Evolutionary conservation across 2,113 vertebrate genomes (phyloP).

Genomic region (Chauna torquata): DNA sequence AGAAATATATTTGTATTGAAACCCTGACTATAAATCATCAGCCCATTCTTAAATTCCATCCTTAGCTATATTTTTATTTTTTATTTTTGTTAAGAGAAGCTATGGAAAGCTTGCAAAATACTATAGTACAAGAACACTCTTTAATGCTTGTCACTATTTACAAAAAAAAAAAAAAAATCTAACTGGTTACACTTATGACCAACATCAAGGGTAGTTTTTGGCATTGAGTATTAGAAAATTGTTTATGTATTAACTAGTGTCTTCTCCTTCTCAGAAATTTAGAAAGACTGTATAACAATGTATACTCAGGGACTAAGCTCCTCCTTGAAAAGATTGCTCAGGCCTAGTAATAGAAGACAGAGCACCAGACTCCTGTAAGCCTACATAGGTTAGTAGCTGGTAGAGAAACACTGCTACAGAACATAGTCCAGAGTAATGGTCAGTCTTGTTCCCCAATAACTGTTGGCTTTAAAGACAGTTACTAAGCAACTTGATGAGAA

Average conservation of each 20-base stretch:
- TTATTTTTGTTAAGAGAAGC: not conserved
- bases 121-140: not conserved
- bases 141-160: not conserved
- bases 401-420: not conserved
- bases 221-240: not conserved
- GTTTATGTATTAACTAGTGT: not conserved
- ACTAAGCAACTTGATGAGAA: not conserved
- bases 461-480: not conserved
- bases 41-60: not conserved
- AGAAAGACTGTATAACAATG: not conserved
- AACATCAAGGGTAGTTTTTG: not conserved
- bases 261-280: not conserved
- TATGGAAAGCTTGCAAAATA: not conserved
- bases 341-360: not conserved
- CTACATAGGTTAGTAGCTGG: not conserved
- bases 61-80: not conserved
- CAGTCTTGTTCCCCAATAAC: not conserved
- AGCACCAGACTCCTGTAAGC: not conserved
- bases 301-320: not conserved
- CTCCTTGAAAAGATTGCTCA: not conserved
- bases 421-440: not conserved
- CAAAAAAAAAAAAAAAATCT: not conserved
- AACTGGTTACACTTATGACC: not conserved
- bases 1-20: not conserved
- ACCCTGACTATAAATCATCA: not conserved